Evolutionary conservation across 2,888 invertebrate species (phyloP).

Genomic region (Calliopum simillimum): DNA sequence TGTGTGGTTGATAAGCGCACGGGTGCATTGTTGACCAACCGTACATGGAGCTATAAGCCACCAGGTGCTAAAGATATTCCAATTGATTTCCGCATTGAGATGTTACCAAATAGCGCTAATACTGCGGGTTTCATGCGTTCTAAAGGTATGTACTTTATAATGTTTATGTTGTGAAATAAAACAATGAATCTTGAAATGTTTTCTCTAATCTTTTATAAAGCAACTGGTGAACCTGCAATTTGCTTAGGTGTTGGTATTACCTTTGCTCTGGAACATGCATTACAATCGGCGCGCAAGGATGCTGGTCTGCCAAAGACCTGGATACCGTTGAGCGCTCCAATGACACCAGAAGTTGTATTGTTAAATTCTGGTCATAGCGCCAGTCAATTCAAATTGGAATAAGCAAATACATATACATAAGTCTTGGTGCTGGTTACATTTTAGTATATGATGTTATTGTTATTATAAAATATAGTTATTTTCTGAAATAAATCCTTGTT

Average conservation of each 20-base stretch:
- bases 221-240: slow-evolving; percentile 76
- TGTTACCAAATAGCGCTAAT: slow-evolving; percentile 76
- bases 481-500: no score
- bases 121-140: slow-evolving; percentile 77
- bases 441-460: no score
- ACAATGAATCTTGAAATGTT: neutral
- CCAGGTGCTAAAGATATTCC: slow-evolving; percentile 85
- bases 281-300: slow-evolving; percentile 76
- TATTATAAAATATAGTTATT: no score
- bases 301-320: slow-evolving; percentile 68
- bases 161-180: neutral
- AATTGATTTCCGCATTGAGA: slow-evolving; percentile 78
- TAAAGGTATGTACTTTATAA: slow-evolving; percentile 71
- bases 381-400: slow-evolving; percentile 52
- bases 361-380: slow-evolving; percentile 56
- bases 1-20: slow-evolving; percentile 73
- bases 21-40: slow-evolving; percentile 78
- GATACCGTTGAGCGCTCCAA: slow-evolving; percentile 62
- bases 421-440: no score
- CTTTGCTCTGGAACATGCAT: slow-evolving; percentile 77
- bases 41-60: slow-evolving; percentile 86
- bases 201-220: slow-evolving; percentile 62
- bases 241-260: slow-evolving; percentile 71
- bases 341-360: slow-evolving; percentile 62
- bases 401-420: no score